Percentiles rank a stretch among this genome's conserved stretches.
phyloP scores from a whole-genome alignment of 2,888 invertebrate species.

The Lasioglossum morio region DNA sequence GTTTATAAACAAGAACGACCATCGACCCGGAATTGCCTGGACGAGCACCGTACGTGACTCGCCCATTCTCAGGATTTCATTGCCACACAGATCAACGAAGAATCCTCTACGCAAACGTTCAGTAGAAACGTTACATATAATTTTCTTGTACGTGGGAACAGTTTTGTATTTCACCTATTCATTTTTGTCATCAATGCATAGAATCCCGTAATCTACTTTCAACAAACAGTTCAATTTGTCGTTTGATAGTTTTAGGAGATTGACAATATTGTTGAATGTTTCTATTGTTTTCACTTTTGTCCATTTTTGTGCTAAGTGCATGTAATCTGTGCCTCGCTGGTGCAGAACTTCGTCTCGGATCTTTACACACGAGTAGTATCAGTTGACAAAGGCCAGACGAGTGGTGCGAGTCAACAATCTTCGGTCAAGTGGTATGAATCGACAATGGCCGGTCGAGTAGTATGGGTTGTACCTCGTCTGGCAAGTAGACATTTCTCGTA shows the following conservation, averaged over 20 bases:
- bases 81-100: not conserved
- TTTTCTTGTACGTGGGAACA: not conserved
- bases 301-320: too few species aligned
- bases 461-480: not conserved
- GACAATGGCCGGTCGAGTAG: not conserved
- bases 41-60: too few species aligned
- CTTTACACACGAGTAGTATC: not conserved
- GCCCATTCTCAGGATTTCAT: not conserved
- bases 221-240: too few species aligned
- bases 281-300: too few species aligned
- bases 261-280: too few species aligned
- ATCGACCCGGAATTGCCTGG: not conserved
- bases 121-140: not conserved
- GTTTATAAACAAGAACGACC: not conserved
- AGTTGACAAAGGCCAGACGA: not conserved
- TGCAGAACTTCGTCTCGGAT: too few species aligned
- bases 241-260: too few species aligned
- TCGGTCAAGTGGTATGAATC: not conserved
- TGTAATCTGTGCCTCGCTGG: too few species aligned
- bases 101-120: not conserved
- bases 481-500: not conserved
- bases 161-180: too few species aligned
- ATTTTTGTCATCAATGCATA: too few species aligned
- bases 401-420: not conserved
- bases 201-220: too few species aligned